A percentile compares a stretch with the other conserved stretches of the same genome.
Conservation (phyloP, 1,140 invertebrate species). For the Cotesia chilonis region DNA sequence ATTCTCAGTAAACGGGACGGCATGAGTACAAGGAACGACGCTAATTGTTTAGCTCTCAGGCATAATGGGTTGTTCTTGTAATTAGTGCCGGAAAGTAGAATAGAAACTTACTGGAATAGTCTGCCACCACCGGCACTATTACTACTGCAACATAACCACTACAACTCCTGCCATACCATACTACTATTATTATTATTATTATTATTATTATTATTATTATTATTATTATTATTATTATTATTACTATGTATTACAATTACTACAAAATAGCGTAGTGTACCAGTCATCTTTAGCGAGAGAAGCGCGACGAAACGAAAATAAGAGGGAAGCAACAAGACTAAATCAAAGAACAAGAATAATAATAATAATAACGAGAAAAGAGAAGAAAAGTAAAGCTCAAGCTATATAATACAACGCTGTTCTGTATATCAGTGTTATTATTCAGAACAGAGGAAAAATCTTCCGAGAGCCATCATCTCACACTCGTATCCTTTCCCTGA, state of each 20-base stretch:
- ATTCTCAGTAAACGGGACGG: slow-evolving; percentile 7
- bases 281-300: slow-evolving; percentile 1
- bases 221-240: no score
- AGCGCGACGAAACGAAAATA: slow-evolving; percentile 26
- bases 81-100: slow-evolving; percentile 31
- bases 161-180: no score
- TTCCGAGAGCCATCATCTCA: slow-evolving; percentile 13
- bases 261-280: not conserved
- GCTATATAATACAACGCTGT: not conserved
- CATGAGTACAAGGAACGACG: slow-evolving; percentile 27
- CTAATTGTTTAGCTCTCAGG: slow-evolving; percentile 31
- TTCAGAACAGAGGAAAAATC: not conserved
- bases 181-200: no score
- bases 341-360: not conserved
- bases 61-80: slow-evolving; percentile 27
- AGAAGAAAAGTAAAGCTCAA: not conserved
- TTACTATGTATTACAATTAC: not conserved
- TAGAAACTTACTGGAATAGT: slow-evolving; percentile 15
- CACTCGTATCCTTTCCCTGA: not conserved
- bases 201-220: not conserved
- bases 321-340: slow-evolving; percentile 9
- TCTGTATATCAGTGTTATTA: not conserved
- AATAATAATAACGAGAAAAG: not conserved
- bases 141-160: not conserved
- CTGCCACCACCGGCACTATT: not conserved